Conservation (phyloP, 2,113 vertebrate species). For the Martes martes region DNA sequence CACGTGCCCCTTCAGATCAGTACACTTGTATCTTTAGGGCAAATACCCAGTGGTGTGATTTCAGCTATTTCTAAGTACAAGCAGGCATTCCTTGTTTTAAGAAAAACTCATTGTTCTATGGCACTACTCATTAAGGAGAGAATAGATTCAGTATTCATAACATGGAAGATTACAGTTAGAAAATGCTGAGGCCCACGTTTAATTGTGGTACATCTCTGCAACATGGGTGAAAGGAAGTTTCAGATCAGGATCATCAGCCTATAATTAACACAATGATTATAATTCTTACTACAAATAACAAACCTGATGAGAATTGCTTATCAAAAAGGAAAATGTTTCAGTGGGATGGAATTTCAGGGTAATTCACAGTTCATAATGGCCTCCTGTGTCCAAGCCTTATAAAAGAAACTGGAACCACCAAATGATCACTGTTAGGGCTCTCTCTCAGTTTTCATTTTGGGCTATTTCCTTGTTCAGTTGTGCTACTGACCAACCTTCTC, state of each 20-base stretch:
- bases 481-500: neutral
- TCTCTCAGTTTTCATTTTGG: neutral
- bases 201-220: neutral
- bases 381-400: neutral
- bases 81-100: neutral
- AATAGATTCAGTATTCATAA: neutral
- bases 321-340: neutral
- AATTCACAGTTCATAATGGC: neutral
- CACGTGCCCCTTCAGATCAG: no score
- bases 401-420: neutral
- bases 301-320: neutral
- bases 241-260: neutral
- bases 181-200: neutral
- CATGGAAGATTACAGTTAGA: neutral
- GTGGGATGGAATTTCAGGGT: neutral
- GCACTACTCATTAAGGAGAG: neutral
- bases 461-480: neutral
- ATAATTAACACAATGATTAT: neutral
- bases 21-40: no score
- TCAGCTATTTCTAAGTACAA: conserved; percentile 15
- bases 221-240: neutral
- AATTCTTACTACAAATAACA: neutral
- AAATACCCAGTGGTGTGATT: no score
- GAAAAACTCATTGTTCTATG: neutral
- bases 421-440: neutral